These are phyloP conservation scores for Acestrorhynchus altus DNA, from an alignment of 2,797 vertebrate genomes.

Conservation along the genomic window DNA sequence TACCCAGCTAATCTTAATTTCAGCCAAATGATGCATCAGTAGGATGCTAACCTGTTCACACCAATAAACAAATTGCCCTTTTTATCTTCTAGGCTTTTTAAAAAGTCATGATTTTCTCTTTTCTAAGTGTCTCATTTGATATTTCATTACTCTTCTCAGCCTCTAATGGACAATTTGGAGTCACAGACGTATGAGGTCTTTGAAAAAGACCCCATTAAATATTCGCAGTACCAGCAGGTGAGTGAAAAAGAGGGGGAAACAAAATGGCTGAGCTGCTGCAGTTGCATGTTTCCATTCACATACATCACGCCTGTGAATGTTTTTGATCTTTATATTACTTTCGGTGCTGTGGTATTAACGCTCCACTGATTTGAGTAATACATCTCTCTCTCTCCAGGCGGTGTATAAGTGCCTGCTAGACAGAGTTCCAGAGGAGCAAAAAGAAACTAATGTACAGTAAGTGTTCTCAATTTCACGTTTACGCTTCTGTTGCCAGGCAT, in stretches of 20 bases:
- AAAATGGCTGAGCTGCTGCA: background rate
- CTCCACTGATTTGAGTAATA: background rate
- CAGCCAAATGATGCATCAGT: background rate
- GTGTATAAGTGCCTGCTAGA: constrained; percentile 92
- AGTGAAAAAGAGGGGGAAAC: constrained; percentile 22
- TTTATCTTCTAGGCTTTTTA: background rate
- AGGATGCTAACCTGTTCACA: background rate
- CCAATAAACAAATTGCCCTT: background rate
- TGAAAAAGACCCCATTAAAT: constrained; percentile 95
- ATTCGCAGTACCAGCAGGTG: constrained; percentile 94
- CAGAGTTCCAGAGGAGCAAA: constrained; percentile 90
- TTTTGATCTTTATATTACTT: background rate
- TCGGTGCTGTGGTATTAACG: background rate
- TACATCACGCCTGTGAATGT: constrained; percentile 4
- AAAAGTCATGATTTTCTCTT: background rate
- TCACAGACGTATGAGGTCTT: constrained; percentile 96
- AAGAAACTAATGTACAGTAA: constrained; percentile 89
- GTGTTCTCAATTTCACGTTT: constrained; percentile 56
- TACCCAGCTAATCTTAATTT: background rate
- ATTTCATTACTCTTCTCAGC: constrained; percentile 69
- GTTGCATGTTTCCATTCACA: background rate
- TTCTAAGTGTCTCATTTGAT: background rate
- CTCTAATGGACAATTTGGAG: constrained; percentile 95
- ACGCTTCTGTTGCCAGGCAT: background rate
- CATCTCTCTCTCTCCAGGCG: constrained; percentile 73